Evolutionary conservation across 2,113 vertebrate species (phyloP), one percentile per base, ranked within the genome.

Genomic region (Mormyrus iriodes): DNA sequence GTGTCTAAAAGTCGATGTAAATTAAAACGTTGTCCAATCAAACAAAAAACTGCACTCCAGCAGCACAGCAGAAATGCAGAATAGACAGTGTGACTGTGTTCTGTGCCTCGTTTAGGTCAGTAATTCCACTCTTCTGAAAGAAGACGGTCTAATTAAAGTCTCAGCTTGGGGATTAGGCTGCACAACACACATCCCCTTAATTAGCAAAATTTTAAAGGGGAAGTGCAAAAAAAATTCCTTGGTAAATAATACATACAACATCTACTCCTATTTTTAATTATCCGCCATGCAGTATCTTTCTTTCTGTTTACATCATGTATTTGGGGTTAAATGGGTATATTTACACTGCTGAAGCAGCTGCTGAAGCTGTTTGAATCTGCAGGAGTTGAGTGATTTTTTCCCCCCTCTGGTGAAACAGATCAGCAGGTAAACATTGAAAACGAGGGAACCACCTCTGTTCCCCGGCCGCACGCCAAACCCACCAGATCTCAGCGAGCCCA

Each of bases 81-180:
- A 85, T 12, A 49, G 21, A 49, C 82, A 31, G 69, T 27, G 24
- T 48, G 49, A 42, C 83, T 61, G 76, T 84, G 61, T 46, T 61
- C 88, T 49, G 79, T 27, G 21, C 39, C 35, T 84, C 79, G 27
- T 58, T 84, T 55, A 58, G 88, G 76, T 58, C 88, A 84, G 76
- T 21, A 89, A 85, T 79, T 89, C n/a, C 21, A 48, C 44, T 58
- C 79, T 21, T 82, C 88, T 88, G 42, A 88, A 79, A 88, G 31
- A 31, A 79, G 88, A 58, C 19, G 17, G 76, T 89, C 76, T 89
- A 89, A 89, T 83, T 89, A 83, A 83, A 84, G 52, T 84, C 76
- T 79, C 88, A 61, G 76, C 76, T 7, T 3, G 27, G 79, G 79
- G 79, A 89, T 89, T 89, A 85, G 76, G 24, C 79, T 48, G 88